These are phyloP conservation scores for Lydus trimaculatus DNA, from an alignment of 2,888 invertebrate genomes.

Conservation along the genomic window DNA sequence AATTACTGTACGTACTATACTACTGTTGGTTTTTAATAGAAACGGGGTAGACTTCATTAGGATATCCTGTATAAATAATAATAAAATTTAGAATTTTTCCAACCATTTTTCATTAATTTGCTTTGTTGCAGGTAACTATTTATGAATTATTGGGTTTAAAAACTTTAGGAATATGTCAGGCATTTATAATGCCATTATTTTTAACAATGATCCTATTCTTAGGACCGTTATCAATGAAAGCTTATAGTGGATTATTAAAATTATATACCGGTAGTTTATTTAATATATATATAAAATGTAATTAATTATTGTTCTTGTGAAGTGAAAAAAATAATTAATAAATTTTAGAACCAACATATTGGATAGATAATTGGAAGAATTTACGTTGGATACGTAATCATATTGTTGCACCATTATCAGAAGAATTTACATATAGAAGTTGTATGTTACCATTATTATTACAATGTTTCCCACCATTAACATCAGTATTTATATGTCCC, in stretches of 20 bases:
- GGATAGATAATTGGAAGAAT: constrained; percentile 75
- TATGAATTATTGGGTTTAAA: constrained; percentile 79
- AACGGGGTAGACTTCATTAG: background rate
- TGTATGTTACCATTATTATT: constrained; percentile 93
- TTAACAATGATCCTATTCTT: constrained; percentile 82
- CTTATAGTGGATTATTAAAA: constrained; percentile 72
- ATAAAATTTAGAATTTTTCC: background rate
- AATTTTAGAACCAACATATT: constrained; percentile 57
- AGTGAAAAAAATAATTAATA: no score
- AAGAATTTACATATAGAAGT: constrained; percentile 94
- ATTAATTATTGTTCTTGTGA: background rate
- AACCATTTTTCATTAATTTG: background rate
- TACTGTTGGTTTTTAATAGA: no score
- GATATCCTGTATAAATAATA: background rate
- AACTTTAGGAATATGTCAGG: constrained; percentile 75
- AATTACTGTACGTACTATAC: no score
- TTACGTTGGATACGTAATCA: constrained; percentile 89
- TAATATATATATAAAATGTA: background rate
- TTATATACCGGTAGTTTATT: constrained; percentile 68
- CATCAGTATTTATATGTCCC: constrained; percentile 84
- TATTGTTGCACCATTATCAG: constrained; percentile 90
- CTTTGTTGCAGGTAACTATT: constrained; percentile 66
- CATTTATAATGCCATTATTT: constrained; percentile 75
- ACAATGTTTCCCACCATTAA: constrained; percentile 78
- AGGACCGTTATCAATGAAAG: constrained; percentile 82